These are phyloP conservation scores for Drosophila quasianomalipes DNA, from an alignment of 2,888 invertebrate genomes.

Conservation along the genomic window DNA sequence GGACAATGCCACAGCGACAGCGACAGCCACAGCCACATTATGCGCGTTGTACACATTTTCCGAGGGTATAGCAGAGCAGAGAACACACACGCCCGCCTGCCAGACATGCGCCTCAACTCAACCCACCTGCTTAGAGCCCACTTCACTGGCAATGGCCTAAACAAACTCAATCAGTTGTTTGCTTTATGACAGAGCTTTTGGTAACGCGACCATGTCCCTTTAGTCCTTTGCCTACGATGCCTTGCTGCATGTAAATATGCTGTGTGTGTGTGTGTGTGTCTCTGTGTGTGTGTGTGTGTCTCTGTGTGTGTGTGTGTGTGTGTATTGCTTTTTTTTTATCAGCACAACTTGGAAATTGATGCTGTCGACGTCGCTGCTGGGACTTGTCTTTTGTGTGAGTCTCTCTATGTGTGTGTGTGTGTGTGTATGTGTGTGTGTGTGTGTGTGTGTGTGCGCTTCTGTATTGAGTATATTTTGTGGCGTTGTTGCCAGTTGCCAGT, in stretches of 20 bases:
- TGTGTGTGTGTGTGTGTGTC: neutral
- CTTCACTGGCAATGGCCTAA: conserved; percentile 59
- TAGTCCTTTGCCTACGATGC: conserved; percentile 47
- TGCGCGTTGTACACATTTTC: neutral
- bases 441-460: conserved; percentile 11
- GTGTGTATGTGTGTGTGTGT: conserved; percentile 6
- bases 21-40: neutral
- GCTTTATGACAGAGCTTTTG: conserved; percentile 64
- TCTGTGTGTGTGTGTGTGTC: neutral
- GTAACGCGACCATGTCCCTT: conserved; percentile 51
- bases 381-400: conserved; percentile 34
- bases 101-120: neutral
- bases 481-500: conserved; percentile 46
- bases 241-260: conserved; percentile 3
- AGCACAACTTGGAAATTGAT: conserved; percentile 58
- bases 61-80: conserved; percentile 5
- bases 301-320: conserved; percentile 15
- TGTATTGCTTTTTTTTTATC: conserved; percentile 34
- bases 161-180: conserved; percentile 72
- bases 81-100: conserved; percentile 7
- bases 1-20: no score
- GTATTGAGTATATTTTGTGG: conserved; percentile 51
- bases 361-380: conserved; percentile 50
- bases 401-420: conserved; percentile 18
- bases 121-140: conserved; percentile 8